Evolutionary conservation across 2,888 invertebrate genomes (phyloP).

Genomic region (Drosophila parthenogenetica): DNA sequence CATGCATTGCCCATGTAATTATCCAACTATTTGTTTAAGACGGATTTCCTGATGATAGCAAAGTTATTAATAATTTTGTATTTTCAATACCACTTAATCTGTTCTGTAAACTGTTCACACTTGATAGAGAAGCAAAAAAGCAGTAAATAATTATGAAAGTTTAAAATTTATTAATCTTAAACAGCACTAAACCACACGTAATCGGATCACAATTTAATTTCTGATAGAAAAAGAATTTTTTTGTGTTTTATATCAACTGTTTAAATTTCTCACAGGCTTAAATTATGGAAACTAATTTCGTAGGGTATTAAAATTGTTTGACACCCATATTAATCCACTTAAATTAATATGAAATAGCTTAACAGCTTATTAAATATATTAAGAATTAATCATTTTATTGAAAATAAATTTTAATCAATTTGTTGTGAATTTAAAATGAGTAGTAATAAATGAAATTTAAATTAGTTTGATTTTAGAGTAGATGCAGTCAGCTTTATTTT

Average conservation of each 20-base stretch:
- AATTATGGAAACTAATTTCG: too few relatives aligned
- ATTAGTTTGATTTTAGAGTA: too few relatives aligned
- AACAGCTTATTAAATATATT: too few relatives aligned
- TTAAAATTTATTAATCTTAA: background rate
- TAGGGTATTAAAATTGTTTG: too few relatives aligned
- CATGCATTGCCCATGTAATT: background rate
- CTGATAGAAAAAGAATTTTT: background rate
- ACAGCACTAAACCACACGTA: background rate
- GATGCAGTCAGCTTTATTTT: too few relatives aligned
- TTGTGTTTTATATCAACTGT: background rate
- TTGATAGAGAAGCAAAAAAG: background rate
- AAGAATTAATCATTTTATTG: too few relatives aligned
- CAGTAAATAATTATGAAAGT: background rate
- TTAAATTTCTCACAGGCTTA: too few relatives aligned
- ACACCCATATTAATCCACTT: too few relatives aligned
- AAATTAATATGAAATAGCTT: too few relatives aligned
- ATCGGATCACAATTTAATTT: background rate
- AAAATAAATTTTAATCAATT: too few relatives aligned
- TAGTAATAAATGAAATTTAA: too few relatives aligned
- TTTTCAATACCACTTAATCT: background rate
- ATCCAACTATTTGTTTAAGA: slow-evolving; percentile 1
- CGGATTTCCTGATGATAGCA: background rate
- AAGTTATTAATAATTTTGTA: slow-evolving; percentile 1
- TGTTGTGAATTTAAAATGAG: too few relatives aligned
- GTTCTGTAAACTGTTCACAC: background rate